These are phyloP conservation scores for Leiothrix lutea DNA, from an alignment of 2,113 vertebrate genomes.

Conservation along the genomic window DNA sequence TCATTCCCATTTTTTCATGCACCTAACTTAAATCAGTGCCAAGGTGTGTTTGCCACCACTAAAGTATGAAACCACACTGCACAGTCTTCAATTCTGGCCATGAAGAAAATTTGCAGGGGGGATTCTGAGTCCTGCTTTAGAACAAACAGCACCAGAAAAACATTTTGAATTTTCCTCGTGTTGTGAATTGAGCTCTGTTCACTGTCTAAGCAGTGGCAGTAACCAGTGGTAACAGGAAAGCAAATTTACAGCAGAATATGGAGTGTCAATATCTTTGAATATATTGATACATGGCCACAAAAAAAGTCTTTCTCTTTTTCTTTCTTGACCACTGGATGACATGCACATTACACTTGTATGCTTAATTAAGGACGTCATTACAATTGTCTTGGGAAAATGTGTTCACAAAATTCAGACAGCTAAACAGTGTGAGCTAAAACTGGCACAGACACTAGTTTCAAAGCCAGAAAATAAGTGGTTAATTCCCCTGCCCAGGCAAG, in stretches of 20 bases:
- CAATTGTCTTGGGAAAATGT: neutral
- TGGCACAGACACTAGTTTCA: neutral
- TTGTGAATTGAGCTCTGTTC: neutral
- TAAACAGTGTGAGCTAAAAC: neutral
- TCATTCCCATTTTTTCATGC: neutral
- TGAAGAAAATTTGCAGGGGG: neutral
- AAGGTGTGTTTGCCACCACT: neutral
- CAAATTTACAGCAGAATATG: neutral
- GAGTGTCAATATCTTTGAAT: neutral
- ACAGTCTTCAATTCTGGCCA: neutral
- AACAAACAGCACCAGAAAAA: neutral
- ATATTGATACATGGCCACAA: neutral
- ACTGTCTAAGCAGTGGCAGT: neutral
- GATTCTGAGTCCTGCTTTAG: neutral
- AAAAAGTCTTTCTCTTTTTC: neutral
- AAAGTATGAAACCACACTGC: neutral
- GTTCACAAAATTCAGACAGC: neutral
- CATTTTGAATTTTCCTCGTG: neutral
- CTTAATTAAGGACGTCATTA: neutral
- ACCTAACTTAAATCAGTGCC: neutral
- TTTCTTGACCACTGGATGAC: neutral
- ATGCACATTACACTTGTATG: neutral
- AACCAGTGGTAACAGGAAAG: neutral
- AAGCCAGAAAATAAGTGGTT: neutral
- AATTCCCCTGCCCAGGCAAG: neutral